These are phyloP conservation scores for Lagocephalus sceleratus DNA, from an alignment of 2,797 vertebrate species.

Conservation along the genomic window DNA sequence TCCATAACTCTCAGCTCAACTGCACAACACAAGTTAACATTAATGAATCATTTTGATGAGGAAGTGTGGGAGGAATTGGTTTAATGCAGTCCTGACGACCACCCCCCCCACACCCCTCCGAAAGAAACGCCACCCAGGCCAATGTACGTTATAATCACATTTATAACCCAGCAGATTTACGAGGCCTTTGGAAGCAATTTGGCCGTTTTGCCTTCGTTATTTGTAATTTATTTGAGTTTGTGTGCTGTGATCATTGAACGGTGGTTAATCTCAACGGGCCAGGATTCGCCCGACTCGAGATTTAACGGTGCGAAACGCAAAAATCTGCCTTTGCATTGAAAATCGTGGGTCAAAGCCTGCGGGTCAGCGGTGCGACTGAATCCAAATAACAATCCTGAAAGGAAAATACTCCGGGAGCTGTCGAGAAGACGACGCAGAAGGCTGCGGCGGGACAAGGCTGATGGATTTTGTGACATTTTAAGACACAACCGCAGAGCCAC, in stretches of 20 bases:
- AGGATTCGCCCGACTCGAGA: not conserved
- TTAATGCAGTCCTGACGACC: slow-evolving; percentile 64
- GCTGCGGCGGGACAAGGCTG: too few species aligned
- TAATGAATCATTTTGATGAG: slow-evolving; percentile 68
- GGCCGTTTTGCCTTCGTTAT: slow-evolving; percentile 56
- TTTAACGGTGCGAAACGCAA: not conserved
- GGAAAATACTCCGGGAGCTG: too few species aligned
- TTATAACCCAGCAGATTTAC: slow-evolving; percentile 43
- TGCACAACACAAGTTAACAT: slow-evolving; percentile 52
- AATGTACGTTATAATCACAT: slow-evolving; percentile 37
- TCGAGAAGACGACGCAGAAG: too few species aligned
- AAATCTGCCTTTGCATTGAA: not conserved
- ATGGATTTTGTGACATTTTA: too few species aligned
- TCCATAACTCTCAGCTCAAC: slow-evolving; percentile 54
- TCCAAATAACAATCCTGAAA: too few species aligned
- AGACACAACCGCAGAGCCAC: too few species aligned
- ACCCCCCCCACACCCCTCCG: too few species aligned
- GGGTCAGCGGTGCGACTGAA: too few species aligned
- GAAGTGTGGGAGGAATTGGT: slow-evolving; percentile 61
- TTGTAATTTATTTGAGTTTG: slow-evolving; percentile 32
- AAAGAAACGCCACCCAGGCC: slow-evolving; percentile 29
- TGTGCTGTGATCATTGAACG: slow-evolving; percentile 24
- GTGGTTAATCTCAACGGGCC: slow-evolving; percentile 9
- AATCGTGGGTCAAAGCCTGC: too few species aligned
- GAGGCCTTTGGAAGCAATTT: slow-evolving; percentile 42